Evolutionary conservation across 2,113 vertebrate genomes (phyloP).

Genomic region (Onychostruthus taczanowskii): DNA sequence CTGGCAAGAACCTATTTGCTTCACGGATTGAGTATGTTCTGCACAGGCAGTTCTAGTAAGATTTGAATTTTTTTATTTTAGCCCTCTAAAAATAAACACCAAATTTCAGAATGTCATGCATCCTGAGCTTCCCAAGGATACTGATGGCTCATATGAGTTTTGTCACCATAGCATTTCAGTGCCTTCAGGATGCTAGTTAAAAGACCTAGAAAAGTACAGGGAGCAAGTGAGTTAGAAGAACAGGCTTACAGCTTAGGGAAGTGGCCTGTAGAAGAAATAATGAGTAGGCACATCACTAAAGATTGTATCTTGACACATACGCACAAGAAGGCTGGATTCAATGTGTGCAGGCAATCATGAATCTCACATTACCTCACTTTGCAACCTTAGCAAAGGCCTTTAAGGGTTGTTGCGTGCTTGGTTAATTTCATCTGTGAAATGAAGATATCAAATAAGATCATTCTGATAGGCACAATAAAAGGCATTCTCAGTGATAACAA

Average conservation of each 20-base stretch:
- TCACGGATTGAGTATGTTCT: not conserved
- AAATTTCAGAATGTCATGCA: not conserved
- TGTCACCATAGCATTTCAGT: not conserved
- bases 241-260: not conserved
- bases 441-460: constrained; percentile 45
- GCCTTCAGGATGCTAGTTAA: not conserved
- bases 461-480: not conserved
- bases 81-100: not conserved
- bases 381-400: not conserved
- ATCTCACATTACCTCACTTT: constrained; percentile 5
- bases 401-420: not conserved
- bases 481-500: not conserved
- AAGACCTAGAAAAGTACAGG: not conserved
- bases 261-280: not conserved
- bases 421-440: constrained; percentile 30
- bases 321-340: not conserved
- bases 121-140: not conserved
- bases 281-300: not conserved
- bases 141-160: not conserved
- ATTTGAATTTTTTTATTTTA: not conserved
- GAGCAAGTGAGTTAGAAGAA: not conserved
- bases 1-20: not conserved
- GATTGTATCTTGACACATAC: constrained; percentile 19
- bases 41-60: not conserved
- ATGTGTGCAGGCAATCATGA: not conserved